Percentiles rank a stretch among this genome's conserved stretches.
These are phyloP conservation scores for Polypterus bichir DNA, from an alignment of 2,113 vertebrate genomes.

Conservation along the genomic window DNA sequence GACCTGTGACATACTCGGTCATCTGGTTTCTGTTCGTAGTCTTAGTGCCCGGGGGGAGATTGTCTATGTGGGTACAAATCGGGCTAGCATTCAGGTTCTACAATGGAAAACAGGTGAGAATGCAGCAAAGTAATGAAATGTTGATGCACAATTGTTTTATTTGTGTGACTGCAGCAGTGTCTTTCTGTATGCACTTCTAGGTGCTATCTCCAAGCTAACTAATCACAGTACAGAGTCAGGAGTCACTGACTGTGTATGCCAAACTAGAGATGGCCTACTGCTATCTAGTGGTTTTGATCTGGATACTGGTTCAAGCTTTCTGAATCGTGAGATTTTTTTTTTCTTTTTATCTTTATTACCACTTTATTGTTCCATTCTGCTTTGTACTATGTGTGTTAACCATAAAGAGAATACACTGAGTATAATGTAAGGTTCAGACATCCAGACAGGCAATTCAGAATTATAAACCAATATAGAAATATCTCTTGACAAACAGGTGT, in stretches of 20 bases:
- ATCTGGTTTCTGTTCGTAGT: constrained; percentile 29
- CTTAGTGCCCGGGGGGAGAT: constrained; percentile 51
- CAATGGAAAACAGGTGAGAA: constrained; percentile 52
- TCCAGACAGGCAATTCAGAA: constrained; percentile 5
- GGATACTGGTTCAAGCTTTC: constrained; percentile 44
- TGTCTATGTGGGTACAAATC: constrained; percentile 43
- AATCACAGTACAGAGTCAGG: constrained; percentile 57
- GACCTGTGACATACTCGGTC: constrained; percentile 44
- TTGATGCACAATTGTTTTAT: constrained; percentile 24
- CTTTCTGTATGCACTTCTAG: constrained; percentile 26
- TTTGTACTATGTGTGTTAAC: background rate
- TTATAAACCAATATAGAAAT: constrained; percentile 17
- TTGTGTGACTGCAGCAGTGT: background rate
- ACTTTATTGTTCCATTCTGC: too few species aligned
- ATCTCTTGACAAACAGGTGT: constrained; percentile 8
- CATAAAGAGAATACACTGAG: background rate
- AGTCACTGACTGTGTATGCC: constrained; percentile 56
- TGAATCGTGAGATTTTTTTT: constrained; percentile 47
- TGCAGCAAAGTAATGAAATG: background rate
- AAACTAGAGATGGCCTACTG: constrained; percentile 42
- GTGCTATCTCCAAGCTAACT: constrained; percentile 46
- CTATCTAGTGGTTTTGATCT: constrained; percentile 58
- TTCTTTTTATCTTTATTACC: background rate
- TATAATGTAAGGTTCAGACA: background rate
- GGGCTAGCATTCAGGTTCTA: constrained; percentile 47